Base-by-base conservation (phyloP, 2,888 invertebrate genomes). In the Alloplasta piceator region DNA sequence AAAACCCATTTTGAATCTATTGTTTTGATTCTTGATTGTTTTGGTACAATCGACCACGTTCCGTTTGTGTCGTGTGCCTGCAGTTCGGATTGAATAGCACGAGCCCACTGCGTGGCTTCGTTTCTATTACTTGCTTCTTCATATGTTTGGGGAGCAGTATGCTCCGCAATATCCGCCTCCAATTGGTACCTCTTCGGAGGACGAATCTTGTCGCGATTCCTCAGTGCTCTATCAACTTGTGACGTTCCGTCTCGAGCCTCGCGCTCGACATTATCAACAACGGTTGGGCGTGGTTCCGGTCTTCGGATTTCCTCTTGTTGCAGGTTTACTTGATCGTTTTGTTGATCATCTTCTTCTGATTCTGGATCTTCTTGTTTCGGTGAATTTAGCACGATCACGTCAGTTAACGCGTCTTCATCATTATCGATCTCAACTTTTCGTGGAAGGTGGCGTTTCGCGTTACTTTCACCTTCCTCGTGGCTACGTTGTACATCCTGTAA, bases 1-100 rank as follows among this genome's bases (percentile, higher is more conserved):
- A 76, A 80, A 0, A 80, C 75, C 80, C 61, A 80, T 43, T 70
- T 75, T 6, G 75, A 80, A 36, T 80, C 80, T 6, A 80, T 70
- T 9, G 70, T 68, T 14, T 70, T 76, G 7, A 26, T 10, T 38
- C 52, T 70, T 26, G 52, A 36, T n/a, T 50, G 10, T 61, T 36
- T 50, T 16, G 38, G 14, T 9, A 80, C 70, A 26, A 78, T 61
- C 16, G 50, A 16, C 68, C 64, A 76, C 36, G 75, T 80, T n/a
- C 60, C 36, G 55, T 83, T 83, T 26, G 39, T 60, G 12, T 61
- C 60, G 48, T 83, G 82, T 38, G 82, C 77, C 26, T 77, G 9
- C 10, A 83, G 55, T 41, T 82, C 80, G 10, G 79, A 74, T 6
- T 77, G 16, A 16, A 81, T 78, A 5, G 70, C 79, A n/a, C 41